Base-by-base conservation (phyloP, 2,113 vertebrate species). In the Cromileptes altivelis region DNA sequence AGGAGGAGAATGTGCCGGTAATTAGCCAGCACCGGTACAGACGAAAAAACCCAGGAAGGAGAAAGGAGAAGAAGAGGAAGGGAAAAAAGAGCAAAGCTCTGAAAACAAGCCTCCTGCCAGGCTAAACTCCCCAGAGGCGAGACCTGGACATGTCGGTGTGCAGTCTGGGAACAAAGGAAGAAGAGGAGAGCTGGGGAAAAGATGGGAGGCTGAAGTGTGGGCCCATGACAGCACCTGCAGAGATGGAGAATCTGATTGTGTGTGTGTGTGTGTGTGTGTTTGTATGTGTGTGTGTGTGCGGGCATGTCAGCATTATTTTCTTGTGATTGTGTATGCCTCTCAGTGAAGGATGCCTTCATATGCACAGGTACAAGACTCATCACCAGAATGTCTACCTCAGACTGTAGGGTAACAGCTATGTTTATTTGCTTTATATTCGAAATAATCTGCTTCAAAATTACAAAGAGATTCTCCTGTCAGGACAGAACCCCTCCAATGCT, bases 61-160 rank as follows among this genome's bases (percentile, higher is more conserved):
- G 78, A 89, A 82, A 92, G 86, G 88, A 92, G 87, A 89, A 84
- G 85, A 91, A 68, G 71, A 77, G 73, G n/a, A 75, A 72, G 77
- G 49, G 71, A 85, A 90, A 88, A 88, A 91, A 92, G 87, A 93
- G 88, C 82, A 86, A 87, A 92, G 88, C 91, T 91, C 90, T 87
- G 88, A 94, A 93, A 95, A 94, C 94, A 94, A 93, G 90, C 69
- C 89, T 95, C 91, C 92, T 95, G 94, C 94, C 94, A 94, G 92
- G 85, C 86, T 88, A 78, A 90, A 85, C 88, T 94, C 94, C 93
- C 93, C 80, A 85, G 92, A 93, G 94, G 92, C 84, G 75, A 89
- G 93, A 94, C 91, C 94, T 94, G 94, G 94, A 94, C 94, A 94
- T 90, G 94, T 92, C 86, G 88, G 87, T 91, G 92, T 94, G 92